phyloP scores from a whole-genome alignment of 1,140 invertebrate genomes.

The Zophobas atratus region DNA sequence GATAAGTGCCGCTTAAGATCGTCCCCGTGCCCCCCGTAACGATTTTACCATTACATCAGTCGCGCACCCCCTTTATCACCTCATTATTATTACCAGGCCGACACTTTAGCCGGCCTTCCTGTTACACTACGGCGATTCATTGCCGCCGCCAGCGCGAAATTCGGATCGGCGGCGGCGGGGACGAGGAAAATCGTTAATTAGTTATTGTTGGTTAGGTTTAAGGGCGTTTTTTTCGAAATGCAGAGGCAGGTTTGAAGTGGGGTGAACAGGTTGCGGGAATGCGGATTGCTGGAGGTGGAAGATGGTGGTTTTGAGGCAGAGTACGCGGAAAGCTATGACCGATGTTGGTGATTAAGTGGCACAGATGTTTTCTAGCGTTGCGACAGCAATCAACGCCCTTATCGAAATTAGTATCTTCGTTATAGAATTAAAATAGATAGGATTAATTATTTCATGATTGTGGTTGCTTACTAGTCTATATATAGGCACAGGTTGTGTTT shows the following conservation, averaged over 20 bases:
- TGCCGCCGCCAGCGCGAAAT: conserved; percentile 10
- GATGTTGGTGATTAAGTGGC: no score
- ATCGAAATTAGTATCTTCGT: no score
- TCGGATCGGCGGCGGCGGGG: conserved; percentile 57
- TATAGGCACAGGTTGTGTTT: no score
- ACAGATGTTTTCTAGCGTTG: no score
- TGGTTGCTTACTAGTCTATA: no score
- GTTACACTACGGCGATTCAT: conserved; percentile 7
- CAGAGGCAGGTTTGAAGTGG: background rate
- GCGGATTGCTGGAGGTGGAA: no score
- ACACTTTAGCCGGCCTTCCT: conserved; percentile 39
- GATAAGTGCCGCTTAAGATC: conserved; percentile 61
- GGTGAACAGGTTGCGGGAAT: no score
- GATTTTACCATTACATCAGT: conserved; percentile 58
- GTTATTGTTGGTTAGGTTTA: background rate
- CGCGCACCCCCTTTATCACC: conserved; percentile 51
- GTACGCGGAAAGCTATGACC: no score
- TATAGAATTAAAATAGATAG: no score
- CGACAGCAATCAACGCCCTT: no score
- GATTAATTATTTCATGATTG: no score
- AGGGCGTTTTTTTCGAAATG: background rate
- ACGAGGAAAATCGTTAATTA: conserved; percentile 46
- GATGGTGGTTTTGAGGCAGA: no score
- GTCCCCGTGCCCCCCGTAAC: conserved; percentile 50
- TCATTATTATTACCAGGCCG: conserved; percentile 55